A percentile compares a stretch with the other conserved stretches of the same genome.
Evolutionary conservation across 2,888 invertebrate genomes (phyloP).

Genomic region (Ophion costatus): DNA sequence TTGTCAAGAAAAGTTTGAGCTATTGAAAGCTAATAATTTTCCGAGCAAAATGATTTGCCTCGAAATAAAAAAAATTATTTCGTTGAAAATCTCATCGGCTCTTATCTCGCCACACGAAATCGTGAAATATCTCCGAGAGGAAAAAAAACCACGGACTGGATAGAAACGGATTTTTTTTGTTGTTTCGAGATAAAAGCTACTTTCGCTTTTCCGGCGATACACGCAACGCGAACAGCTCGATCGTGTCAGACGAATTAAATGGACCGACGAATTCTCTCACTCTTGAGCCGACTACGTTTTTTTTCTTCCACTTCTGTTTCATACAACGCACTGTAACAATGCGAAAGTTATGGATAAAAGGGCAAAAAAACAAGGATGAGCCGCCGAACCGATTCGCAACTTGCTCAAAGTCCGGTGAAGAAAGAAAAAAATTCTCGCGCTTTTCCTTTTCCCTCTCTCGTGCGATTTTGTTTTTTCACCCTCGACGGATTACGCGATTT

Average conservation of each 20-base stretch:
- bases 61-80: too few relatives aligned
- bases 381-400: constrained; percentile 31
- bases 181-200: constrained; percentile 32
- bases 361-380: constrained; percentile 16
- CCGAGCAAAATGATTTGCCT: too few relatives aligned
- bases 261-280: constrained; percentile 38
- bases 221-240: constrained; percentile 45
- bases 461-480: neutral
- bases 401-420: constrained; percentile 13
- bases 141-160: neutral
- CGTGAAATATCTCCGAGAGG: too few relatives aligned
- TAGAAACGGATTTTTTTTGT: neutral
- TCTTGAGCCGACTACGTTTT: neutral
- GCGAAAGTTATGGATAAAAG: constrained; percentile 18
- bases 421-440: constrained; percentile 40
- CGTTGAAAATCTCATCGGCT: too few relatives aligned
- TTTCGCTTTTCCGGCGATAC: constrained; percentile 59
- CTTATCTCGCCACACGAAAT: too few relatives aligned
- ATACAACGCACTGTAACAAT: neutral
- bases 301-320: too few relatives aligned
- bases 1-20: too few relatives aligned
- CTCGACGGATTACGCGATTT: constrained; percentile 33
- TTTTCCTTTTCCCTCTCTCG: constrained; percentile 39
- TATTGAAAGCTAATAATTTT: too few relatives aligned
- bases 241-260: constrained; percentile 40